Evolutionary conservation across 92 coral and sea anemone genomes (phyloP).

Genomic region (Epizoanthus ramosus): DNA sequence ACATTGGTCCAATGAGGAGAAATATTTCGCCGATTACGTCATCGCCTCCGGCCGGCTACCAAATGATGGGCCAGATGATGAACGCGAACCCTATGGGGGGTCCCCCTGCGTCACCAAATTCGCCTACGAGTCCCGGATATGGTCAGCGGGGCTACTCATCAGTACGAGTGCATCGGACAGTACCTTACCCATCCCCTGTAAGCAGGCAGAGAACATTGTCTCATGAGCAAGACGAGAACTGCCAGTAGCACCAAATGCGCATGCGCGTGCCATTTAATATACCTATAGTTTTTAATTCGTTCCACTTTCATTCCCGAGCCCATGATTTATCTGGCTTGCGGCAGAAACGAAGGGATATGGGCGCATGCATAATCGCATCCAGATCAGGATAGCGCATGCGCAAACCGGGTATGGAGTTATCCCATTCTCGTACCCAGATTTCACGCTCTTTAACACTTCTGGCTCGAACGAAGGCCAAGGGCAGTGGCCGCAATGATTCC

Average conservation of each 20-base stretch:
- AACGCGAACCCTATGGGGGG: conserved; percentile 64
- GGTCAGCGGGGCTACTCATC: conserved; percentile 97
- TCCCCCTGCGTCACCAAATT: conserved; percentile 82
- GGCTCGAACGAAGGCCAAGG: too few relatives aligned
- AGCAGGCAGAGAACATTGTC: conserved; percentile 73
- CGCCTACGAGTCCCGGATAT: conserved; percentile 95
- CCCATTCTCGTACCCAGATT: too few relatives aligned
- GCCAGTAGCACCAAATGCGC: conserved; percentile 4
- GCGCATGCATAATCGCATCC: too few relatives aligned
- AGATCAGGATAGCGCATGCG: too few relatives aligned
- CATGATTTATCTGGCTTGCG: too few relatives aligned
- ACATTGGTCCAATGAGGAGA: conserved; percentile 33
- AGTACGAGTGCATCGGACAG: conserved; percentile 91
- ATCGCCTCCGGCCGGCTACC: conserved; percentile 73
- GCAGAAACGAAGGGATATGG: too few relatives aligned
- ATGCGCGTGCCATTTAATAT: too few relatives aligned
- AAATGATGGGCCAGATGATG: conserved; percentile 84
- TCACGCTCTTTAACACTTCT: too few relatives aligned
- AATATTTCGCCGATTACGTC: conserved; percentile 36
- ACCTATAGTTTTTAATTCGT: too few relatives aligned
- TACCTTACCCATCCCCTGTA: conserved; percentile 82
- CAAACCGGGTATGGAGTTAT: too few relatives aligned
- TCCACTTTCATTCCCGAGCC: too few relatives aligned
- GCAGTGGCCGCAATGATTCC: too few relatives aligned
- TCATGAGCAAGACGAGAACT: conserved; percentile 74